Evolutionary conservation across 2,888 invertebrate genomes (phyloP).

Genomic region (Orthosia cruda): DNA sequence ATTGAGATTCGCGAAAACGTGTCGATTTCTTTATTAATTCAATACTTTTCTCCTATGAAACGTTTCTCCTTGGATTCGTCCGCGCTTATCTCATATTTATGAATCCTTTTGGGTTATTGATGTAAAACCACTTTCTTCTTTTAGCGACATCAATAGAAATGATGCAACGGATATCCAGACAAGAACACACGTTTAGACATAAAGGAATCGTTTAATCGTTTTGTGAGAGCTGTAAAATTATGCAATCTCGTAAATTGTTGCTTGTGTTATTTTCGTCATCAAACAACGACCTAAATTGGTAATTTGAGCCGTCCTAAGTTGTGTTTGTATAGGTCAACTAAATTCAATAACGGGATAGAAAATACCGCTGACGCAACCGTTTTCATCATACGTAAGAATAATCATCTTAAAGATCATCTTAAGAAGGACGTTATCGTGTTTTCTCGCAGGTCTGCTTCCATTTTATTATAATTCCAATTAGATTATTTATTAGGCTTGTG

Average conservation of each 20-base stretch:
- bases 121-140: slow-evolving; percentile 80
- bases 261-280: slow-evolving; percentile 46
- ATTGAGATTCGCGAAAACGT: slow-evolving; percentile 90
- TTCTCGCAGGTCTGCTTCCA: slow-evolving; percentile 21
- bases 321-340: slow-evolving; percentile 62
- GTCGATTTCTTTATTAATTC: slow-evolving; percentile 91
- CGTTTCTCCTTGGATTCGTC: slow-evolving; percentile 83
- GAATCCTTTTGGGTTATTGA: slow-evolving; percentile 84
- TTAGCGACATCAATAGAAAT: slow-evolving; percentile 73
- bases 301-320: slow-evolving; percentile 36
- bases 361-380: slow-evolving; percentile 47
- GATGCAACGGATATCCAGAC: slow-evolving; percentile 46
- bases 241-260: slow-evolving; percentile 18
- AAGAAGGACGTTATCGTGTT: slow-evolving; percentile 8
- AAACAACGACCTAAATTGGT: slow-evolving; percentile 49
- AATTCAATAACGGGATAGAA: slow-evolving; percentile 53
- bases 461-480: slow-evolving; percentile 35
- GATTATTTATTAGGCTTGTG: slow-evolving; percentile 18
- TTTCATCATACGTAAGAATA: slow-evolving; percentile 44
- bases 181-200: slow-evolving; percentile 28
- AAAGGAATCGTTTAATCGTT: slow-evolving; percentile 27
- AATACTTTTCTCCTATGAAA: slow-evolving; percentile 88
- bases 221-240: slow-evolving; percentile 13
- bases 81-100: slow-evolving; percentile 87
- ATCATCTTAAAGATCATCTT: too few species aligned